These are phyloP conservation scores for Oxytorus armatus DNA, from an alignment of 2,888 invertebrate genomes.

Conservation along the genomic window DNA sequence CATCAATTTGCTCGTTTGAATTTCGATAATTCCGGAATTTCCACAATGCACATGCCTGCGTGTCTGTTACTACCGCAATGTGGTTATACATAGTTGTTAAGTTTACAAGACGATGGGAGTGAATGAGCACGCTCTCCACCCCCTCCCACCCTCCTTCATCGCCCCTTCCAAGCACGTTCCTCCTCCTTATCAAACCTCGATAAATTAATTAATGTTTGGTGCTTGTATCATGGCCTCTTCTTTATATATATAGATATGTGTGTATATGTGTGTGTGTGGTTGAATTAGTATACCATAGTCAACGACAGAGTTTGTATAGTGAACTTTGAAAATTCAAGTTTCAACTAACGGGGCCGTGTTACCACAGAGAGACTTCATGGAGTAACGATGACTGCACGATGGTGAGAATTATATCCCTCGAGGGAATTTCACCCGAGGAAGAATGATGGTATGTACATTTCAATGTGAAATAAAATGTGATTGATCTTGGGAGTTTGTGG, in stretches of 20 bases:
- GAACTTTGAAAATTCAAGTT: conserved; percentile 55
- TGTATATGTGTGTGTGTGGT: no score
- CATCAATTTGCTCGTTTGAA: not conserved
- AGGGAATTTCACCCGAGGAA: no score
- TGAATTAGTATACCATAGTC: no score
- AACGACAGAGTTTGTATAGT: conserved; percentile 50
- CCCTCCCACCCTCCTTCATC: not conserved
- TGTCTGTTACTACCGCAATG: conserved; percentile 21
- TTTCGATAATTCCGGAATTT: not conserved
- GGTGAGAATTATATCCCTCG: conserved; percentile 51
- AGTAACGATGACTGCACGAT: conserved; percentile 45
- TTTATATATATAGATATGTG: not conserved
- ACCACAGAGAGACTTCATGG: conserved; percentile 29
- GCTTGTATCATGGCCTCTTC: conserved; percentile 30
- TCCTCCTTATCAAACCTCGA: conserved; percentile 55
- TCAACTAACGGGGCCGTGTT: conserved; percentile 35
- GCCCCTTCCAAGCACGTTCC: not conserved
- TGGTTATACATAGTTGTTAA: conserved; percentile 37
- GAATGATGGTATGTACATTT: no score
- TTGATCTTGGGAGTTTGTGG: no score
- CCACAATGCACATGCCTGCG: conserved; percentile 3
- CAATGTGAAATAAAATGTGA: no score
- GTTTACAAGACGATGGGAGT: conserved; percentile 19
- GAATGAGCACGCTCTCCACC: conserved; percentile 32
- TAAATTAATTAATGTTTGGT: conserved; percentile 65